Evolutionary conservation across 2,113 vertebrate species (phyloP), one percentile per base, ranked within the genome.

Genomic region (Oenanthe oenanthe): DNA sequence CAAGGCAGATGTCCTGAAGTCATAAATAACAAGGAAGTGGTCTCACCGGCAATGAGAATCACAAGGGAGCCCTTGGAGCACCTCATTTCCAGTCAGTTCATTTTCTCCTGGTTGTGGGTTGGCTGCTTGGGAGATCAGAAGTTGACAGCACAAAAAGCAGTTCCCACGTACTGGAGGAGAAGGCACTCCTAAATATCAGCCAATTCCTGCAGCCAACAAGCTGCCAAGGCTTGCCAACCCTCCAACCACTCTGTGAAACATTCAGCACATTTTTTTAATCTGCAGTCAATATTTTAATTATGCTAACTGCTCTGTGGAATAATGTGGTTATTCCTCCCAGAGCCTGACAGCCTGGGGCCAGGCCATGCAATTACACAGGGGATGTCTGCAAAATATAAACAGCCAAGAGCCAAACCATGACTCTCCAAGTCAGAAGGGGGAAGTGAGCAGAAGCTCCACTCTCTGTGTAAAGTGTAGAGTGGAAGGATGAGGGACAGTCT

Each of bases 241-340:
- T 96, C 85, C 88, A 94, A 92, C 75, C 82, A 51, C 79, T 90
- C 92, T 43, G 34, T 51, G 72, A 94, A 95, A 80, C 85, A 75
- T 93, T 94, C 95, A 93, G 88, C 87, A 92, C 79, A 87, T 97
- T 95, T 96, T 96, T 96, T 90, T 25, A 90, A 94, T 92, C 89
- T 93, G 79, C 85, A 93, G 93, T 97, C 93, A 95, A 93, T 95
- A 97, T 97, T 95, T 97, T 95, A 97, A 94, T 96, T 96, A 94
- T 79, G 66, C 82, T 96, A 94, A 96, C 94, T 94, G 72, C 67
- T 90, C 82, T 94, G 88, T 95, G 88, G 85, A 90, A 92, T 93
- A 89, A 92, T 78, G 94, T 4, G 12, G 90, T 95, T 95, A 92
- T 94, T 90, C 3, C 80, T 96, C 63, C 88, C 61, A 45, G 60